phyloP scores from a whole-genome alignment of 2,113 vertebrate genomes.

The Hyaena hyaena region DNA sequence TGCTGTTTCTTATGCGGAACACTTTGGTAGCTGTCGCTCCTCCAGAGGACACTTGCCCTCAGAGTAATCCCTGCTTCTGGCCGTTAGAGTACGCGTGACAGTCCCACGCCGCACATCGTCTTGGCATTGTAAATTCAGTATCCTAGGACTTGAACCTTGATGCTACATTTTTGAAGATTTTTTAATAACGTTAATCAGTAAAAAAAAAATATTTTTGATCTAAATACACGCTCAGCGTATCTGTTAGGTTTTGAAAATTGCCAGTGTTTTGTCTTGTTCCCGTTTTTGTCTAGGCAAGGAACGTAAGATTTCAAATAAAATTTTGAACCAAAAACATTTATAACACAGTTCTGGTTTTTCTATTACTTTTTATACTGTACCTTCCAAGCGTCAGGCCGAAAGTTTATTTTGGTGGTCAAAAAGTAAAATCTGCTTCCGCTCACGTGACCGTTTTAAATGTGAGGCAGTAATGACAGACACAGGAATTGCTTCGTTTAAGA shows the following conservation, averaged over 20 bases:
- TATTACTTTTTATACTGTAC: conserved; percentile 87
- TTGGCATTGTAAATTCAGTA: conserved; percentile 29
- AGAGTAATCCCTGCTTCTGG: not conserved
- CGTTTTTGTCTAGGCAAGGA: conserved; percentile 82
- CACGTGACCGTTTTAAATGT: conserved; percentile 86
- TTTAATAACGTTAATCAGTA: conserved; percentile 70
- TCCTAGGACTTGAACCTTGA: conserved; percentile 73
- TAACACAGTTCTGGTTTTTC: conserved; percentile 86
- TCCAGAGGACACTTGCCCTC: conserved; percentile 17
- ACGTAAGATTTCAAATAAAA: conserved; percentile 82
- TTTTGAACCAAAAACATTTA: conserved; percentile 87
- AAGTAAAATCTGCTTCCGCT: conserved; percentile 84
- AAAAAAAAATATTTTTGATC: conserved; percentile 80
- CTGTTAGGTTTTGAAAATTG: conserved; percentile 74
- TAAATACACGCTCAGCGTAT: conserved; percentile 77
- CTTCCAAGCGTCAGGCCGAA: conserved; percentile 83
- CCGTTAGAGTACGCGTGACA: not conserved
- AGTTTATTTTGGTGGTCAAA: conserved; percentile 88
- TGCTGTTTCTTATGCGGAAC: not conserved
- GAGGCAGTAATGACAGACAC: conserved; percentile 82
- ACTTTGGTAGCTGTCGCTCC: not conserved
- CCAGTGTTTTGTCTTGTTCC: conserved; percentile 66
- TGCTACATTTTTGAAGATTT: conserved; percentile 80
- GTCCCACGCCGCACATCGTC: not conserved
- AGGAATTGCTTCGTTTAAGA: conserved; percentile 83